A percentile compares a stretch with the other conserved stretches of the same genome.
Evolutionary conservation across 92 coral and sea anemone species (phyloP).

Genomic region (Porites rus): DNA sequence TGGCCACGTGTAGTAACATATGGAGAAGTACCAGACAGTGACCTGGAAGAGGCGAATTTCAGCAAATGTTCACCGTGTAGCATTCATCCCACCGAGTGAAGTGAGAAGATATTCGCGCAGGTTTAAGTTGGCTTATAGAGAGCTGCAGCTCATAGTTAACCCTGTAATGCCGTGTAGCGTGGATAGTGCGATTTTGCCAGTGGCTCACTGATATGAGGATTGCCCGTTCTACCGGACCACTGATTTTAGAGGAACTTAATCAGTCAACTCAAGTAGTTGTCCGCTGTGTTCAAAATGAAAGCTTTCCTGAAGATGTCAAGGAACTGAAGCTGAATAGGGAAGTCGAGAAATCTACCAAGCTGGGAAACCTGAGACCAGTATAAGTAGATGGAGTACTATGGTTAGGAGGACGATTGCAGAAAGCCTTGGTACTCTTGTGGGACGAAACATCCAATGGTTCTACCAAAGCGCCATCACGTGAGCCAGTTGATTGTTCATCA

Average conservation of each 20-base stretch:
- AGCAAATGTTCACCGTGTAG: slow-evolving; percentile 31
- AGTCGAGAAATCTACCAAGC: no score
- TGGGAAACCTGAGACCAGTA: no score
- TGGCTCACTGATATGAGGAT: slow-evolving; percentile 44
- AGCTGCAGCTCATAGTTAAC: no score
- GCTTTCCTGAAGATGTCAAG: slow-evolving; percentile 40
- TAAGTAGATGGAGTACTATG: slow-evolving; percentile 9
- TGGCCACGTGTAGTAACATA: background rate
- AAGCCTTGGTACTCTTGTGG: slow-evolving; percentile 32
- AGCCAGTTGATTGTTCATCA: no score
- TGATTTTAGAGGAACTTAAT: background rate
- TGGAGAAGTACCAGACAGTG: slow-evolving; percentile 16
- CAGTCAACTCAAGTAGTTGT: slow-evolving; percentile 28
- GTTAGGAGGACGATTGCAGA: slow-evolving; percentile 44
- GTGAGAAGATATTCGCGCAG: no score
- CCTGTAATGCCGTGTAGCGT: slow-evolving; percentile 63
- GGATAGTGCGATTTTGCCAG: slow-evolving; percentile 62
- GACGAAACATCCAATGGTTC: slow-evolving; percentile 39
- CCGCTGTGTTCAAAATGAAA: slow-evolving; percentile 38
- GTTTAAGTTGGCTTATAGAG: no score
- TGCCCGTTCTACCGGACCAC: slow-evolving; percentile 17
- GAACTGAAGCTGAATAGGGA: background rate
- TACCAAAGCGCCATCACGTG: slow-evolving; percentile 10
- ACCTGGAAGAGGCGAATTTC: slow-evolving; percentile 27
- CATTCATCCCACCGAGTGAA: no score